These are phyloP conservation scores for Mus caroli DNA, from an alignment of 2,797 vertebrate genomes.

Conservation along the genomic window DNA sequence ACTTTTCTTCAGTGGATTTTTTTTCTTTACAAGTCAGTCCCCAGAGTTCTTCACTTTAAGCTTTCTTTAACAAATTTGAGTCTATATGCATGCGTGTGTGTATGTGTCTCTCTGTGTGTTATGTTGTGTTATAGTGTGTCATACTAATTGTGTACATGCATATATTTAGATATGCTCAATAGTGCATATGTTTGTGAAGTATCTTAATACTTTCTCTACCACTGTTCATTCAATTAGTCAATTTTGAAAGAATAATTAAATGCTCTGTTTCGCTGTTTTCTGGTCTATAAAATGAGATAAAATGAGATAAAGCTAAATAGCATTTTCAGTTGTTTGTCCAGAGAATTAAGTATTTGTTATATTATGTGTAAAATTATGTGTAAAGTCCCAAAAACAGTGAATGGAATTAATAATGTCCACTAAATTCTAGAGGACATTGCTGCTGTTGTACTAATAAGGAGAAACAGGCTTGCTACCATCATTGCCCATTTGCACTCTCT, in stretches of 20 bases:
- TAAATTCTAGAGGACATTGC: not conserved
- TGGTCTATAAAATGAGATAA: slow-evolving; percentile 19
- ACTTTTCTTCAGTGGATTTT: not conserved
- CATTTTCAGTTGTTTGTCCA: slow-evolving; percentile 17
- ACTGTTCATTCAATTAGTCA: not conserved
- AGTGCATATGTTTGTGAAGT: accelerated
- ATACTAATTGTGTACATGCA: no score
- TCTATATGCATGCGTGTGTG: not conserved
- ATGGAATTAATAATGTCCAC: not conserved
- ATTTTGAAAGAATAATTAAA: not conserved
- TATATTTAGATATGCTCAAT: not conserved
- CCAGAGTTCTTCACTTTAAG: not conserved
- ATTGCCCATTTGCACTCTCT: not conserved
- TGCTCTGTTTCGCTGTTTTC: not conserved
- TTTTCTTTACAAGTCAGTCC: slow-evolving; percentile 32
- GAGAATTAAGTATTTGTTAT: not conserved
- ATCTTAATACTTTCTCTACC: not conserved
- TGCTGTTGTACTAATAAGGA: not conserved
- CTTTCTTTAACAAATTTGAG: not conserved
- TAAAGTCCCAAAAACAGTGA: not conserved
- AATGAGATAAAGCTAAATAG: not conserved
- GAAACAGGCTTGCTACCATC: not conserved
- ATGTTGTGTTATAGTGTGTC: not conserved
- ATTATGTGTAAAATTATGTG: not conserved
- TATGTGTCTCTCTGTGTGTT: not conserved